phyloP scores from a whole-genome alignment of 1,140 invertebrate species.

The Lordiphosa collinella region DNA sequence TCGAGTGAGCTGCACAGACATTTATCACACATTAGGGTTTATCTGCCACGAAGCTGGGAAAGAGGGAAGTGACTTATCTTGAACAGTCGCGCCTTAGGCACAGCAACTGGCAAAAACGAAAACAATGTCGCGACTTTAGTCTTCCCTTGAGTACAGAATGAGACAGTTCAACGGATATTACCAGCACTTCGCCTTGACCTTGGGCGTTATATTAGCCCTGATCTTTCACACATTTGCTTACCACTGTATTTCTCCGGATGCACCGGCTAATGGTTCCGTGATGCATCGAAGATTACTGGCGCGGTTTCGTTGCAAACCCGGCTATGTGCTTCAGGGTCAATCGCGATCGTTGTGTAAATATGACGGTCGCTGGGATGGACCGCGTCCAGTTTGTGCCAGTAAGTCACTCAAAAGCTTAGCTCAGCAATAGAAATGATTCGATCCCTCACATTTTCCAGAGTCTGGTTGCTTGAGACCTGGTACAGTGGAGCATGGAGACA shows the following conservation, averaged over 20 bases:
- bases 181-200: neutral
- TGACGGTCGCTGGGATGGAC: conserved; percentile 22
- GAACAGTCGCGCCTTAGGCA: too few relatives aligned
- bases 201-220: neutral
- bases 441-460: conserved; percentile 14
- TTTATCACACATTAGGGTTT: too few relatives aligned
- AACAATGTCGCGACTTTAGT: neutral
- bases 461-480: conserved; percentile 18
- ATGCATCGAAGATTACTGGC: neutral
- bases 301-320: conserved; percentile 21
- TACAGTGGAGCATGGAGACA: conserved; percentile 19
- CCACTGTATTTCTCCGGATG: conserved; percentile 11
- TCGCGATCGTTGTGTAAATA: neutral
- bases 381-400: conserved; percentile 53
- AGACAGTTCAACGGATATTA: neutral
- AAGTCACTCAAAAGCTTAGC: conserved; percentile 17
- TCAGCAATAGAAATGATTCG: neutral
- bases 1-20: too few relatives aligned
- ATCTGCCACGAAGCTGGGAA: neutral
- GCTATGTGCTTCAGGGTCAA: conserved; percentile 18
- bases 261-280: conserved; percentile 9
- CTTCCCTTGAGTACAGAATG: neutral
- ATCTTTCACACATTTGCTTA: neutral
- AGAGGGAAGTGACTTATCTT: neutral
- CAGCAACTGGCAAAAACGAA: neutral